A percentile compares a stretch with the other conserved stretches of the same genome.
These are phyloP conservation scores for Apotomis betuletana DNA, from an alignment of 2,888 invertebrate species.

Conservation along the genomic window DNA sequence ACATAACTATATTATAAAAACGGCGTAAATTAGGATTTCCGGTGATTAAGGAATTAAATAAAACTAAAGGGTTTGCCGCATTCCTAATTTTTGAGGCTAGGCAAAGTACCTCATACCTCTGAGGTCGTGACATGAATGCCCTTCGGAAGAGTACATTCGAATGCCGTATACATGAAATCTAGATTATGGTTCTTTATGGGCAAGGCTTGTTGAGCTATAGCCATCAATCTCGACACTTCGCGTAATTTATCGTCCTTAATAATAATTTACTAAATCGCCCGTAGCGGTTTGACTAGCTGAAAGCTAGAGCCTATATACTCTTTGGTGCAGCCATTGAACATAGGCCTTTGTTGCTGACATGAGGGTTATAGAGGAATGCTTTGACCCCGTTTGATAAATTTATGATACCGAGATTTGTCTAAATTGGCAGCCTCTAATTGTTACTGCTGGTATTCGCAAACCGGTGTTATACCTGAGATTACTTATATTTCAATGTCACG, in stretches of 20 bases:
- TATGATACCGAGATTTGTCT: neutral
- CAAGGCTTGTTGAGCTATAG: constrained; percentile 29
- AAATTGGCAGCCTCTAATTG: neutral
- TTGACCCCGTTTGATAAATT: neutral
- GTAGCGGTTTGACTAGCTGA: neutral
- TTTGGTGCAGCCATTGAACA: neutral
- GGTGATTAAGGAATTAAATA: constrained; percentile 27
- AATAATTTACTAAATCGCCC: constrained; percentile 22
- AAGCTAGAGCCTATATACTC: neutral
- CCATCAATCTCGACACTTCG: constrained; percentile 40
- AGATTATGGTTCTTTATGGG: constrained; percentile 42
- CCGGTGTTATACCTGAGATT: no score
- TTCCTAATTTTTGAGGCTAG: constrained; percentile 35
- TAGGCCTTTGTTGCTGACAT: neutral
- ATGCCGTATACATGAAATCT: constrained; percentile 40
- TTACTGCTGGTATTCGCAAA: neutral
- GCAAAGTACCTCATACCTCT: constrained; percentile 19
- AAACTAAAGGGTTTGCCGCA: constrained; percentile 27
- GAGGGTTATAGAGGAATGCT: neutral
- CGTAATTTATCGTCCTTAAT: constrained; percentile 41
- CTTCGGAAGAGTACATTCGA: constrained; percentile 38
- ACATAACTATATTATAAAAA: neutral
- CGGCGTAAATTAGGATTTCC: constrained; percentile 30
- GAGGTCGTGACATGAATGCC: constrained; percentile 36
- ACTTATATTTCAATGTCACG: no score